Conservation (phyloP, 2,797 vertebrate species). For the Ceryle rudis region DNA sequence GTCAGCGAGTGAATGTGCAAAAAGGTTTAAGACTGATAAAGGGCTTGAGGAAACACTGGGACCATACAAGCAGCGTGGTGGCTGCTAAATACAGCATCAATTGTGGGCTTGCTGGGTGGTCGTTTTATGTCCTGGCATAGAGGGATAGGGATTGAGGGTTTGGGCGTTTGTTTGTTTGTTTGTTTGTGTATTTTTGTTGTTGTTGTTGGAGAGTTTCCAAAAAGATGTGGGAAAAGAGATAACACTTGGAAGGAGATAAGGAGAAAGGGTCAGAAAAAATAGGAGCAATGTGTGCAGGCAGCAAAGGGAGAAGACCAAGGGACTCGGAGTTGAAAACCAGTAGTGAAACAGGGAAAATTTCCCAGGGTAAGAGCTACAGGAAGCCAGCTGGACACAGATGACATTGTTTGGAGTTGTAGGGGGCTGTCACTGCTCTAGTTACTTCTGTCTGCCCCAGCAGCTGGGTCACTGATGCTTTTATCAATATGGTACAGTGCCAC, state of each 20-base stretch:
- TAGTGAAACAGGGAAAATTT: not conserved
- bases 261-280: not conserved
- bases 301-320: not conserved
- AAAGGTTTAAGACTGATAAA: not conserved
- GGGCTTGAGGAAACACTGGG: accelerated
- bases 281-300: not conserved
- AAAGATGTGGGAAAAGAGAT: not conserved
- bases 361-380: not conserved
- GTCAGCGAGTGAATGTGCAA: accelerated
- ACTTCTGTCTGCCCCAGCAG: not conserved
- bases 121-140: not conserved
- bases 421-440: not conserved
- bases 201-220: not conserved
- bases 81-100: not conserved
- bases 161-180: too few relatives aligned
- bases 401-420: not conserved
- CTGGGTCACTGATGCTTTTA: not conserved
- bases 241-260: not conserved
- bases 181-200: too few relatives aligned
- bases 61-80: not conserved
- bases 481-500: accelerated
- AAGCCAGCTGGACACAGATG: conserved; percentile 21
- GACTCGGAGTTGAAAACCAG: not conserved
- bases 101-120: not conserved
- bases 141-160: not conserved